Evolutionary conservation across 2,113 vertebrate genomes (phyloP), one percentile per base, ranked within the genome.

Genomic region (Myanophis thanlyinensis): DNA sequence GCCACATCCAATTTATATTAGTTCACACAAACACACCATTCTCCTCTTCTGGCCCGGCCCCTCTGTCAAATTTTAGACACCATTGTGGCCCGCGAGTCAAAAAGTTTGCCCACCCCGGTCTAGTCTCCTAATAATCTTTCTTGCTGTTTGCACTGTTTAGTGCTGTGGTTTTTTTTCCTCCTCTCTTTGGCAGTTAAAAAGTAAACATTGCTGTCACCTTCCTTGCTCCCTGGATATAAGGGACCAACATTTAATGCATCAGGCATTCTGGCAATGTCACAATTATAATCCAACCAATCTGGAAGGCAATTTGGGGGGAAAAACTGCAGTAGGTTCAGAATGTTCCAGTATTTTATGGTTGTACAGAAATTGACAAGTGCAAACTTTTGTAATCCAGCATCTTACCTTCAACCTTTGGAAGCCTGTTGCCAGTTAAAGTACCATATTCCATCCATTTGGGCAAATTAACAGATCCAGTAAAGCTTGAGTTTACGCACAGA

Each of bases 321-420:
- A 80, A 80, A 18, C 35, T 80, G 35, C 35, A 80, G 18, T 44
- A 44, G 35, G 35, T 44, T 80, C 18, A 44, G 73, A 22, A 80
- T 9, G 7, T 44, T 80, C 44, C 48, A n/a, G 27, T 62, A 89
- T 56, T 89, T 56, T 47, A 59, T 1, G 49, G 44, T 12, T 56
- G 13, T 13, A 54, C 30, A 87, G 15, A 86, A 7, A 56, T 48
- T 30, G 27, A 49, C 13, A 48, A 92, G 22, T 1, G 3, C 7
- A 73, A 88, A 30, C 25, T n/a, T 67, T 53, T 46, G 62, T 54
- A 0, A 27, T 5, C 87, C 54, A 51, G 35, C 5, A 5, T 47
- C 87, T 84, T 40, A 90, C 98, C 98, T 97, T 98, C 96, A 97
- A 94, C 98, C 98, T 98, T 97, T 98, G 97, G 97, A 97, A 56